A percentile compares a stretch with the other conserved stretches of the same genome.
phyloP scores from a whole-genome alignment of 2,888 invertebrate genomes.

The Allophyes oxyacanthae region DNA sequence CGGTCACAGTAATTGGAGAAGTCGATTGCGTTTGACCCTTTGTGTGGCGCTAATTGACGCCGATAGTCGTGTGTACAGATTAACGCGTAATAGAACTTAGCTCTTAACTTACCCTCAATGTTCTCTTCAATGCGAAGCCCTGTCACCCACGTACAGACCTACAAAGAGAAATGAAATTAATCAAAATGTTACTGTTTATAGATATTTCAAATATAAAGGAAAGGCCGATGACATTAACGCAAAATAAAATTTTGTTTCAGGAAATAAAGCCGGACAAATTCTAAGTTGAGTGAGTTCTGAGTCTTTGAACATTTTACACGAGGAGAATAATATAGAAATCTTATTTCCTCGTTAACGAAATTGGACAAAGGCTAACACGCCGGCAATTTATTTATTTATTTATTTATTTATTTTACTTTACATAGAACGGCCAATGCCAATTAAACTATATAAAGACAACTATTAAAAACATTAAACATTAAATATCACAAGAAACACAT shows the following conservation, averaged over 20 bases:
- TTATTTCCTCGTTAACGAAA: constrained; percentile 9
- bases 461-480: too few species aligned
- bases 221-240: constrained; percentile 17
- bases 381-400: too few species aligned
- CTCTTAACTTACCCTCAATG: not conserved
- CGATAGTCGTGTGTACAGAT: constrained; percentile 33
- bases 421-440: too few species aligned
- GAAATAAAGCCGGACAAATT: not conserved
- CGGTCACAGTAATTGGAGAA: constrained; percentile 19
- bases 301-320: constrained; percentile 4
- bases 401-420: too few species aligned
- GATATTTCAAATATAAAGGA: not conserved
- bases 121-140: not conserved
- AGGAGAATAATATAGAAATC: constrained; percentile 1
- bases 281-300: not conserved
- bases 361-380: not conserved
- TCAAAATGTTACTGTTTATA: constrained; percentile 28
- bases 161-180: constrained; percentile 26
- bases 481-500: too few species aligned
- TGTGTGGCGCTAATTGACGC: constrained; percentile 42
- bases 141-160: constrained; percentile 7
- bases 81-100: not conserved
- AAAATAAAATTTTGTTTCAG: constrained; percentile 20
- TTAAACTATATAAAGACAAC: too few species aligned
- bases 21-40: constrained; percentile 32